Conservation (phyloP, 2,797 vertebrate genomes). For the Myoxocephalus aenaeus region DNA sequence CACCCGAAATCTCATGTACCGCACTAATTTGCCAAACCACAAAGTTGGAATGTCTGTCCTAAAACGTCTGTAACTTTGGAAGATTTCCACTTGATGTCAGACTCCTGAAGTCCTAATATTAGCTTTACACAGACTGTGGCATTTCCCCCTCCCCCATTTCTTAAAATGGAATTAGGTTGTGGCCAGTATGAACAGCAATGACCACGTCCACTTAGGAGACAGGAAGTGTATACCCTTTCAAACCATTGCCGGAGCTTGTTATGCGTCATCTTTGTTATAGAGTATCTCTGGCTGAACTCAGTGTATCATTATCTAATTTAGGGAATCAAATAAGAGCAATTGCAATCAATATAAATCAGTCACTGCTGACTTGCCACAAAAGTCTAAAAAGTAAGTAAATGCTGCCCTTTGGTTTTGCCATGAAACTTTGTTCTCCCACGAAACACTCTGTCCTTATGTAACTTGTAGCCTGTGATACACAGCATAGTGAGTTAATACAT, state of each 20-base stretch:
- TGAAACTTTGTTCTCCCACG: neutral
- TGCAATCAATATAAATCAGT: neutral
- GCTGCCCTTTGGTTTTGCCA: neutral
- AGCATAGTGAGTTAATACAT: neutral
- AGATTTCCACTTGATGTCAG: neutral
- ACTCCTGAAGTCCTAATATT: neutral
- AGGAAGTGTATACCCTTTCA: neutral
- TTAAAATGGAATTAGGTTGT: neutral
- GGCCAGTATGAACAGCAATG: neutral
- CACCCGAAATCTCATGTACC: too few relatives aligned
- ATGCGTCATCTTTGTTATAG: neutral
- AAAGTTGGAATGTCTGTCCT: neutral
- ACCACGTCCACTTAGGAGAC: neutral
- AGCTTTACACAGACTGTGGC: neutral
- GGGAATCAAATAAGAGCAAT: neutral
- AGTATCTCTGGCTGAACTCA: neutral
- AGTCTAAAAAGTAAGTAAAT: neutral
- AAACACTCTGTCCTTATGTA: constrained; percentile 14
- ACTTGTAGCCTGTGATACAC: neutral
- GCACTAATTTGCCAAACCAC: neutral
- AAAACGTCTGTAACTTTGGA: neutral
- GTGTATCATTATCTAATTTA: neutral
- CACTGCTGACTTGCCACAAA: neutral
- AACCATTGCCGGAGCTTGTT: neutral
- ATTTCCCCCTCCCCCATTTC: neutral